These are phyloP conservation scores for Athrips mouffetella DNA, from an alignment of 2,888 invertebrate species.

Conservation along the genomic window DNA sequence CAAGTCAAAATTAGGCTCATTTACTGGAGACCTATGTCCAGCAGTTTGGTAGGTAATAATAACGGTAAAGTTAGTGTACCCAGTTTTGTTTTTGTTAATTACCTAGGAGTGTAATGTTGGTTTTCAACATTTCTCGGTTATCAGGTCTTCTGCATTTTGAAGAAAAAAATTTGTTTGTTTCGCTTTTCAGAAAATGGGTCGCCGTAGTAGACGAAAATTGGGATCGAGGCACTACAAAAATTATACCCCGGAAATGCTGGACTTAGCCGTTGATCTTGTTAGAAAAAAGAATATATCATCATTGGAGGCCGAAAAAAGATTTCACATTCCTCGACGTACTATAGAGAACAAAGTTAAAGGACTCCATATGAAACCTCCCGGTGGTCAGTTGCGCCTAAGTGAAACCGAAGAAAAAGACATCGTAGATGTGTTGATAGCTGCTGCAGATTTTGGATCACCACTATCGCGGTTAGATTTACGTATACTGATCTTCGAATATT, in stretches of 20 bases:
- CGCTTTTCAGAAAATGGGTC: too few species aligned
- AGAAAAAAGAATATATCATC: conserved; percentile 19
- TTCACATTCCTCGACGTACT: conserved; percentile 23
- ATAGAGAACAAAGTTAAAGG: conserved; percentile 19
- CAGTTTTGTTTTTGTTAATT: too few species aligned
- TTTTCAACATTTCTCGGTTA: too few species aligned
- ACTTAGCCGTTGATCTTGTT: conserved; percentile 18
- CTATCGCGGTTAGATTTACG: conserved; percentile 26
- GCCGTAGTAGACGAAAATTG: conserved; percentile 15
- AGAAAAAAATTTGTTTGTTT: too few species aligned
- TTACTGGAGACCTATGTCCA: too few species aligned
- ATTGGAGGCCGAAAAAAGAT: conserved; percentile 23
- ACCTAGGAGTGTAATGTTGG: too few species aligned
- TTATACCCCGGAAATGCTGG: conserved; percentile 23
- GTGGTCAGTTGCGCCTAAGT: conserved; percentile 9
- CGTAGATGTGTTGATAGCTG: conserved; percentile 14
- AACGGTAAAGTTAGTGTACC: too few species aligned
- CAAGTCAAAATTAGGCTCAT: too few species aligned
- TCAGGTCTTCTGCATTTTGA: too few species aligned
- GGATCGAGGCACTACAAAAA: conserved; percentile 17
- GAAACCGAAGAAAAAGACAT: conserved; percentile 15
- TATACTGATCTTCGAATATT: conserved; percentile 24
- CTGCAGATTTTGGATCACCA: conserved; percentile 21
- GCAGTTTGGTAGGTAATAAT: too few species aligned
- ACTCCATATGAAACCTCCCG: conserved; percentile 13